Base-by-base conservation (phyloP, 2,797 vertebrate species). In the Darevskia mixta region DNA sequence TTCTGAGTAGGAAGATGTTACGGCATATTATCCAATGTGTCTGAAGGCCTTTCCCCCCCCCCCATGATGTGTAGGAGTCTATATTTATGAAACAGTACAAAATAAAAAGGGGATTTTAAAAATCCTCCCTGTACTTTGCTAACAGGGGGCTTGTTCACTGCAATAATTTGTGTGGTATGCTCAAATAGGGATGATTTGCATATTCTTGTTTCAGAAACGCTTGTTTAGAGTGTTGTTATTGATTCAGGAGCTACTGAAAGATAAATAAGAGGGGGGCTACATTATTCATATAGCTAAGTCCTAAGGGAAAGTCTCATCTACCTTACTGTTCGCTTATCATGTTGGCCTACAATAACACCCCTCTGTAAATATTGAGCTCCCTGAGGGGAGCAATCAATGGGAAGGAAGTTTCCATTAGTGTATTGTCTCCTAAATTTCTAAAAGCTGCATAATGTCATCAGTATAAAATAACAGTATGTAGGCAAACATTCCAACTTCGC, bases 311-410 rank as follows among this genome's bases (percentile, higher is more conserved):
- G 15, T 77, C 71, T 92, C 79, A 7, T 83, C 64, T 89, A 66
- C 78, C 67, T 92, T 61, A 86, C 90, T 38, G 89, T 71, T 86
- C 55, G 83, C 92, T 91, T 64, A 1, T 82, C 82, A 90, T 88
- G 92, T 87, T 87, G 87, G 76, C 91, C 81, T 71, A 93, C 90
- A 90, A 92, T 90, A 94, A 13, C 79, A 92, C 76, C 75, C 41
- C 86, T 9, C 0, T 64, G 83, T 89, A 94, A 77, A 91, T 89
- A 80, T 86, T 87, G 89, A 91, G 87, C 79, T 91, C 88, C 88
- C 88, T 83, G 9, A 27, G 90, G 90, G 90, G 90, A 87, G 86
- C 71, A 88, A 93, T 90, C 86, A 91, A 67, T 20, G 0, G 66
- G 29, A 79, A 86, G 88, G 29, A 90, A 93, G 78, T 91, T 79